Base-by-base conservation (phyloP, 2,113 vertebrate species). In the Chlamydotis undulata region DNA sequence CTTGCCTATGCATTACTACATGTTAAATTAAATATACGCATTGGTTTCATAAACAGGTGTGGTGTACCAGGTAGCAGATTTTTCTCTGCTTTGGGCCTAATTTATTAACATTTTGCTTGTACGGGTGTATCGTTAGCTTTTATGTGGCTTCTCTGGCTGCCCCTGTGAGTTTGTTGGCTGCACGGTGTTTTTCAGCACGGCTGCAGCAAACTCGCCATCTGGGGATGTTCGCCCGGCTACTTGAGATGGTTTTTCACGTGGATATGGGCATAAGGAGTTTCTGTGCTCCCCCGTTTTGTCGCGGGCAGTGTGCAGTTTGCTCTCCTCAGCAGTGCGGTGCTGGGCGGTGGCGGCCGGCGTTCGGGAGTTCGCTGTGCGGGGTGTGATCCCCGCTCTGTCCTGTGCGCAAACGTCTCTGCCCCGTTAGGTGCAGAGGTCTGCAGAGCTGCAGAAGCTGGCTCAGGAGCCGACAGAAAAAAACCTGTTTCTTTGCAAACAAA, bases 131-230 rank as follows among this genome's bases (percentile, higher is more conserved):
- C 43, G 3, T 60, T 92, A 14, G 53, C 90, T 94, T 94, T 94
- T 93, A 87, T 68, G 84, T 87, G 84, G 74, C 80, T 92, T 45
- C 85, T 89, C 84, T 78, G 78, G 61, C 67, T 65, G 93, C 67
- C 93, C 94, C 86, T 93, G 92, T 93, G 97, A 84, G 37, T 89
- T 77, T 93, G 71, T 86, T 96, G 95, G 91, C 93, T 90, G 84
- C 57, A 14, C n/a, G 49, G 91, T 61, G 70, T 93, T 90, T 94
- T 79, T 90, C 95, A 96, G 82, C 84, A 49, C 90, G 82, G 75
- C 83, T 90, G 59, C 82, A 63, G 95, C 87, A 78, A 86, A 85
- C 47, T 93, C 90, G 75, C 93, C 96, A 87, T 96, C 94, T 95
- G 91, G 95, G 87, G 90, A 45, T 86, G 91, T 74, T 95, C 89